These are phyloP conservation scores for Orthochromis indermauri DNA, from an alignment of 2,113 vertebrate genomes.

Conservation along the genomic window DNA sequence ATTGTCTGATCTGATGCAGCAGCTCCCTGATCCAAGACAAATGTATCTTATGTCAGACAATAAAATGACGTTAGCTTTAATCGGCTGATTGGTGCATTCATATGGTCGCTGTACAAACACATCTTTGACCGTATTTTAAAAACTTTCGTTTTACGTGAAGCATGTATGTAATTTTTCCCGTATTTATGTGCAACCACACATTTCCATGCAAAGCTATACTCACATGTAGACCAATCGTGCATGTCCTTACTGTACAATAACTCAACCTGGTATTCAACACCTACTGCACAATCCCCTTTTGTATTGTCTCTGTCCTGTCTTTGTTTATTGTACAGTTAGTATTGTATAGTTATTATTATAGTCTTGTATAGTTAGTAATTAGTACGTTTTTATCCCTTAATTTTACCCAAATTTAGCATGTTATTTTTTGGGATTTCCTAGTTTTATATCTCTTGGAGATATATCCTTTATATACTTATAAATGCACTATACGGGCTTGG, in stretches of 20 bases:
- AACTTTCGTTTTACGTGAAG: not conserved
- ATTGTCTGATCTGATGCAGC: not conserved
- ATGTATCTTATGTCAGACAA: not conserved
- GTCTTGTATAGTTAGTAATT: not conserved
- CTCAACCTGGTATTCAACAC: not conserved
- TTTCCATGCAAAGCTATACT: not conserved
- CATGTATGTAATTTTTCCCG: rapidly evolving
- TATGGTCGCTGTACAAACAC: not conserved
- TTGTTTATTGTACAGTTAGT: not conserved
- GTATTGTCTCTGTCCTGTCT: not conserved
- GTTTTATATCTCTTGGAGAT: not conserved
- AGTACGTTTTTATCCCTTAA: not conserved
- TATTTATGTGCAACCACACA: not conserved
- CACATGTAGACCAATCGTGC: not conserved
- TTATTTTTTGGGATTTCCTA: not conserved
- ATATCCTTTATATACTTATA: not conserved
- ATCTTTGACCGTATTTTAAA: not conserved
- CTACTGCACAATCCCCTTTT: not conserved
- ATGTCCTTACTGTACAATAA: not conserved
- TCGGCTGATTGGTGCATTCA: not conserved
- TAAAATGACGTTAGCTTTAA: not conserved
- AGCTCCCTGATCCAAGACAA: not conserved
- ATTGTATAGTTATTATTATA: not conserved
- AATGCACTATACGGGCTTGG: not conserved
- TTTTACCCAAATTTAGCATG: not conserved